phyloP scores from a whole-genome alignment of 2,113 vertebrate species.

The Psittacara wagleri region DNA sequence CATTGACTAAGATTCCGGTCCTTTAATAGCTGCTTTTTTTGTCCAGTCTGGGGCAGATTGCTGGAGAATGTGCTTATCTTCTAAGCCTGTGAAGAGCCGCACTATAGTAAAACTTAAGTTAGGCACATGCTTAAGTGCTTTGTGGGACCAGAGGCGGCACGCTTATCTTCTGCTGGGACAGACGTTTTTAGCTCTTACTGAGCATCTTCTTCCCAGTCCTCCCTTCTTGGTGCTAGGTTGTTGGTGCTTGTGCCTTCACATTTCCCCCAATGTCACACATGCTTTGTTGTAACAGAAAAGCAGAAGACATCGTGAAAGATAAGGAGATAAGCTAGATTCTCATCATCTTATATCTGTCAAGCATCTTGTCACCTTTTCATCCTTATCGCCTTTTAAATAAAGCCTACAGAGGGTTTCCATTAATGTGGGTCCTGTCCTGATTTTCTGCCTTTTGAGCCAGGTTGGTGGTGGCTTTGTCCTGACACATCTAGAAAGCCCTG shows the following conservation, averaged over 20 bases:
- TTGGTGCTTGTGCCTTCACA: conserved; percentile 11
- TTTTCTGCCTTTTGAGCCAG: background rate
- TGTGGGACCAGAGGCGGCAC: background rate
- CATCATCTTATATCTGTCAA: background rate
- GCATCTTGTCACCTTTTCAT: background rate
- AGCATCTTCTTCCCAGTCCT: background rate
- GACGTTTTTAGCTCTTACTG: background rate
- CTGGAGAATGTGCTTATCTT: conserved; percentile 7
- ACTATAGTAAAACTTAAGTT: conserved; percentile 6
- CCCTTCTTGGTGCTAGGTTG: background rate
- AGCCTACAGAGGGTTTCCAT: conserved; percentile 8
- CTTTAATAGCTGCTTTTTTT: background rate
- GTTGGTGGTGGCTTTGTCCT: background rate
- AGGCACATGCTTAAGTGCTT: conserved; percentile 18
- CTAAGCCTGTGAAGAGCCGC: background rate
- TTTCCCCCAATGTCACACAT: background rate
- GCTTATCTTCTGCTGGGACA: background rate
- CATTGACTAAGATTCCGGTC: background rate
- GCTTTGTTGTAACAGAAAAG: background rate
- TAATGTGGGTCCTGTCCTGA: conserved; percentile 5
- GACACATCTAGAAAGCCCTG: background rate
- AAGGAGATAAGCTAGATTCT: background rate
- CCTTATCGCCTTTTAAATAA: conserved; percentile 27
- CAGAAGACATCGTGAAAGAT: background rate
- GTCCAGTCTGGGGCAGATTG: background rate